Percentiles rank a stretch among this genome's conserved stretches.
phyloP scores from a whole-genome alignment of 1,140 invertebrate genomes.

The Heliconius eleuchia region DNA sequence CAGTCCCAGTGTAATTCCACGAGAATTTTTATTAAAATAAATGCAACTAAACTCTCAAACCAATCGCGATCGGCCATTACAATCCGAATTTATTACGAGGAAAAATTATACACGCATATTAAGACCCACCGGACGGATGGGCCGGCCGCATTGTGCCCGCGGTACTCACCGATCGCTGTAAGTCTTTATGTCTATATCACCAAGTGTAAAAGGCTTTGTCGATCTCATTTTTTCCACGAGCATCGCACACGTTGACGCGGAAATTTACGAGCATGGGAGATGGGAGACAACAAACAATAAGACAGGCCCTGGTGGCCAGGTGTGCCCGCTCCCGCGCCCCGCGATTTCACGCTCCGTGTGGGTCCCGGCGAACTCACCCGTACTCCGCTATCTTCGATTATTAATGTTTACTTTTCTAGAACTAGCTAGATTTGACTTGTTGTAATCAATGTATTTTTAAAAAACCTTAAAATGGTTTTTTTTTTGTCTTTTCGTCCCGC shows the following conservation, averaged over 20 bases:
- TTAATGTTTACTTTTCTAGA: constrained; percentile 70
- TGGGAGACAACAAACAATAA: constrained; percentile 80
- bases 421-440: background rate
- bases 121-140: constrained; percentile 56
- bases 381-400: constrained; percentile 52
- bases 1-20: constrained; percentile 54
- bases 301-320: constrained; percentile 65
- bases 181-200: constrained; percentile 64
- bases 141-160: constrained; percentile 51
- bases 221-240: constrained; percentile 73
- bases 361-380: constrained; percentile 51
- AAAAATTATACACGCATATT: constrained; percentile 79
- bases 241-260: constrained; percentile 78
- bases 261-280: constrained; percentile 79
- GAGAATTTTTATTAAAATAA: constrained; percentile 67
- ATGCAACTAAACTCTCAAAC: constrained; percentile 66
- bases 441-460: background rate
- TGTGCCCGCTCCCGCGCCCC: constrained; percentile 65
- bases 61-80: constrained; percentile 74
- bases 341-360: constrained; percentile 79
- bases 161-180: constrained; percentile 58
- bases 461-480: background rate
- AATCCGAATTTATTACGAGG: constrained; percentile 79
- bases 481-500: too few relatives aligned
- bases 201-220: constrained; percentile 74